Conservation (phyloP, 1,140 invertebrate species). For the Drosophila parabipectinata region DNA sequence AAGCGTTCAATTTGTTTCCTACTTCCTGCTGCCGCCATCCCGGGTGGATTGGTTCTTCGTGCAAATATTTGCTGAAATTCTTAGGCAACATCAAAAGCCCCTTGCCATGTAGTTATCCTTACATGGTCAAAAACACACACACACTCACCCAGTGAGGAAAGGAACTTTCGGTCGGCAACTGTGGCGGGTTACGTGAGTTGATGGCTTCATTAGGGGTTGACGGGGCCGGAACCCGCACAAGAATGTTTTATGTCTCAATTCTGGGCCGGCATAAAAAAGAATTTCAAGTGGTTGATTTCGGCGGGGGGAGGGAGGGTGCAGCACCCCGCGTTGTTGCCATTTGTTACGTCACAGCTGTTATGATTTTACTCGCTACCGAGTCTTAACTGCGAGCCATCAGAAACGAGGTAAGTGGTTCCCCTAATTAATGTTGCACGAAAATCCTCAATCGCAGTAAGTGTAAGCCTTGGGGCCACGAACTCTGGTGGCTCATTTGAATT, state of each 20-base stretch:
- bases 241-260: slow-evolving; percentile 76
- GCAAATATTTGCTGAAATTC: slow-evolving; percentile 75
- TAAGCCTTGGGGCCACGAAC: slow-evolving; percentile 31
- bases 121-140: slow-evolving; percentile 67
- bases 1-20: slow-evolving; percentile 27
- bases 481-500: slow-evolving; percentile 69
- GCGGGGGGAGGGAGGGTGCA: background rate
- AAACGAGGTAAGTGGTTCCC: slow-evolving; percentile 63
- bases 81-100: slow-evolving; percentile 67
- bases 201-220: slow-evolving; percentile 75
- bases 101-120: slow-evolving; percentile 44
- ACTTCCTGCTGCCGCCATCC: slow-evolving; percentile 16
- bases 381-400: slow-evolving; percentile 49
- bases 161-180: slow-evolving; percentile 57
- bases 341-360: slow-evolving; percentile 78
- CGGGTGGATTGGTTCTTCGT: slow-evolving; percentile 34
- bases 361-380: slow-evolving; percentile 55
- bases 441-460: slow-evolving; percentile 38
- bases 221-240: slow-evolving; percentile 15
- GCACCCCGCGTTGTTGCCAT: slow-evolving; percentile 56
- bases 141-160: slow-evolving; percentile 28
- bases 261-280: slow-evolving; percentile 57
- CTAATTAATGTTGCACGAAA: slow-evolving; percentile 68
- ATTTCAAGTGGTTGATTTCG: slow-evolving; percentile 72
- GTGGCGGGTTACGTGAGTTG: slow-evolving; percentile 57